Base-by-base conservation (phyloP, 2,888 invertebrate species). In the Plagodis pulveraria region DNA sequence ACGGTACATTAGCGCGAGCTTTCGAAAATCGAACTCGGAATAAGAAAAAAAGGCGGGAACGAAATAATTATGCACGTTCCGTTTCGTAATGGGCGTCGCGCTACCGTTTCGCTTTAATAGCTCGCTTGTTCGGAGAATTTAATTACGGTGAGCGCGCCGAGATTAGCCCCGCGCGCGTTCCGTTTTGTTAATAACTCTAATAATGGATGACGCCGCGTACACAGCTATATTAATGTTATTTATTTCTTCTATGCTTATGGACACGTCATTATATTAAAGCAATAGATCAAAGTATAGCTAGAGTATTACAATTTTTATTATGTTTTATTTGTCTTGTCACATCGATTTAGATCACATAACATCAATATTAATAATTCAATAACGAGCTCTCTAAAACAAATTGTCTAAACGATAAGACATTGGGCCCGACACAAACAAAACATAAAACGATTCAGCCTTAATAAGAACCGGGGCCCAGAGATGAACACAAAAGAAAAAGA, bases 31-130 rank as follows among this genome's bases (percentile, higher is more conserved):
- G 84, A 88, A 87, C 81, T 81, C 77, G 78, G 79, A 84, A 87
- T 77, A 81, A 81, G 79, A 85, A 85, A 87, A 87, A 87, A 89
- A 86, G 83, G 85, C 85, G 88, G 88, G 89, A 91, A 91, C 91
- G 87, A 92, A 92, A 92, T 91, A 91, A 92, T 92, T 92, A 92
- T 91, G 83, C 88, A 91, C 91, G 91, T 91, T 91, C 89, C 87
- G 87, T 91, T 88, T 86, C 82, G 87, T 90, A 91, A 91, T 92
- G 90, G 84, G 87, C 84, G 86, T 87, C 86, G 87, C 83, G 91
- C 91, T 92, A 92, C 91, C 87, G 91, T 91, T 91, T 87, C 86
- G 87, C 83, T 89, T 89, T 91, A 90, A 89, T 88, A 89, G 88
- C 87, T 83, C 83, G 87, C 90, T 91, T 89, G 90, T 91, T 91